Evolutionary conservation across 2,797 vertebrate species (phyloP).

Genomic region (Protonibea diacanthus): DNA sequence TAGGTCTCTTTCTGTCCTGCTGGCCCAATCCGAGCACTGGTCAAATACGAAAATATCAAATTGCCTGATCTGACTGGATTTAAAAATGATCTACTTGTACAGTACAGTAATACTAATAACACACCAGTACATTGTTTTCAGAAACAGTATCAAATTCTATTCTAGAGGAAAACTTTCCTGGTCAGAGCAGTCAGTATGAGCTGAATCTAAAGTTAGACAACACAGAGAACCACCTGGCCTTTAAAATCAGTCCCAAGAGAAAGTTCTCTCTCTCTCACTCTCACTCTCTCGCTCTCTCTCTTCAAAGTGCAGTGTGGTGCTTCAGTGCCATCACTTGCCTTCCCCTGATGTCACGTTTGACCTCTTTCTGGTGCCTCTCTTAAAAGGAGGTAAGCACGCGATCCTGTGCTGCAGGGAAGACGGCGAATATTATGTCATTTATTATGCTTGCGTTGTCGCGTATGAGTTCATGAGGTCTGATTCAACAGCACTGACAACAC

Average conservation of each 20-base stretch:
- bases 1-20: not conserved
- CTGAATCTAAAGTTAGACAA: constrained; percentile 59
- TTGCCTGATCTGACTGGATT: not conserved
- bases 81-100: constrained; percentile 4
- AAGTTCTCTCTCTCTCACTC: constrained; percentile 33
- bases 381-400: constrained; percentile 81
- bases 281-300: constrained; percentile 25
- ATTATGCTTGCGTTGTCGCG: constrained; percentile 71
- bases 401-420: constrained; percentile 63
- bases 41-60: not conserved
- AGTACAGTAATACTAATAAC: not conserved
- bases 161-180: not conserved
- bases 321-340: constrained; percentile 71
- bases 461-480: constrained; percentile 56
- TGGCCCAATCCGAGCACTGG: not conserved
- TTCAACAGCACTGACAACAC: constrained; percentile 9
- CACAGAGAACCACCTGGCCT: constrained; percentile 67
- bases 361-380: constrained; percentile 78
- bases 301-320: constrained; percentile 68
- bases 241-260: constrained; percentile 73
- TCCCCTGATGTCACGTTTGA: constrained; percentile 81
- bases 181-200: constrained; percentile 39
- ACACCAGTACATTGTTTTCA: not conserved
- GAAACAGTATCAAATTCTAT: not conserved
- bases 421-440: constrained; percentile 60